A percentile compares a stretch with the other conserved stretches of the same genome.
Evolutionary conservation across 2,888 invertebrate genomes (phyloP).

Genomic region (Tipula lateralis): DNA sequence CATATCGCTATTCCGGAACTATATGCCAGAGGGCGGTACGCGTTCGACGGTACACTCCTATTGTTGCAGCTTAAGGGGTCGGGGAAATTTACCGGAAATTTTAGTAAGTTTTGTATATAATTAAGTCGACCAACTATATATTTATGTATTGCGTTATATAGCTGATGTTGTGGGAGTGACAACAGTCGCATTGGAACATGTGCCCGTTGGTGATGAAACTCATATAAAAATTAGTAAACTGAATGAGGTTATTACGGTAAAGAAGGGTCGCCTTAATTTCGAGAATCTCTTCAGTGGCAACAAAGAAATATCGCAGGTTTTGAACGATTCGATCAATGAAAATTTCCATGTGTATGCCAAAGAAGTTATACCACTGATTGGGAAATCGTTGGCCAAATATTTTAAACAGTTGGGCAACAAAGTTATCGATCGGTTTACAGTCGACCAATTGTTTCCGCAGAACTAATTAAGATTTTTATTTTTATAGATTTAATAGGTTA

Average conservation of each 20-base stretch:
- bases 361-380: conserved; percentile 54
- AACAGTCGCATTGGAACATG: conserved; percentile 41
- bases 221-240: conserved; percentile 49
- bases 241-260: conserved; percentile 50
- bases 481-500: not conserved
- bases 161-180: conserved; percentile 43
- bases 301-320: conserved; percentile 51
- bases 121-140: conserved; percentile 20
- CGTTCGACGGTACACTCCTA: conserved; percentile 52
- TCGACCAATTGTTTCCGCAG: conserved; percentile 52
- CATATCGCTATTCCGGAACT: conserved; percentile 52
- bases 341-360: conserved; percentile 53
- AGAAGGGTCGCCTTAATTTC: conserved; percentile 50
- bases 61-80: conserved; percentile 53
- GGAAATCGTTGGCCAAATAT: conserved; percentile 49
- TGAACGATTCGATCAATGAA: conserved; percentile 54
- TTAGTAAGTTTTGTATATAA: conserved; percentile 47
- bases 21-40: conserved; percentile 52
- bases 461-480: conserved; percentile 29
- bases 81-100: conserved; percentile 53
- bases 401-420: conserved; percentile 51
- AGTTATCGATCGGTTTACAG: conserved; percentile 51
- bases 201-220: conserved; percentile 44
- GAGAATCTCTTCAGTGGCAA: conserved; percentile 55
- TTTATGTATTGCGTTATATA: conserved; percentile 32